Evolutionary conservation across 2,113 vertebrate genomes (phyloP), one percentile per base, ranked within the genome.

Genomic region (Hystrix brachyura): DNA sequence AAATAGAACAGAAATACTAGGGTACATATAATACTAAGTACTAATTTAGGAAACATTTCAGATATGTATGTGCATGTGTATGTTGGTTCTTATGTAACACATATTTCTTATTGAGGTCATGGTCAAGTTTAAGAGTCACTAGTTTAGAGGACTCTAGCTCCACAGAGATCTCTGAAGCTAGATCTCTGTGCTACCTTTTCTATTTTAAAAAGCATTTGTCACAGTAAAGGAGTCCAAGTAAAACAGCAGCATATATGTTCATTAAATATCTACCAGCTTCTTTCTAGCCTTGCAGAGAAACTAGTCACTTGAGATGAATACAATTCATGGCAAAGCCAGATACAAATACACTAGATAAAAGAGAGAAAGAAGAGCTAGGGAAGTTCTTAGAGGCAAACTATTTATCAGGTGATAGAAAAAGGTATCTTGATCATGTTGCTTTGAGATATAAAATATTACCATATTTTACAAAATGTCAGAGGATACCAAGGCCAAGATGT

Each of bases 391-490:
- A 91, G 72, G 94, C 12, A 96, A 92, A 62, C 9, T 38, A 23
- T 72, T 72, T 29, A 48, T 51, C 51, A 55, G 48, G 48, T 79
- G 29, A 46, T 32, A 87, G 67, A 95, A 92, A 74, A 78, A 96
- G 82, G 13, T 57, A 72, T 92, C 8, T 76, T 69, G 94, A 78
- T 76, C 48, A 12, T 10, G n/a, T 32, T 95, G 96, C 89, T 95
- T 92, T 97, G 96, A 96, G 97, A 97, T 95, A 98, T 97, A 97
- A 97, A 94, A 90, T 94, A 94, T 72, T 43, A 92, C 0, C 62
- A 62, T 48, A 38, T 74, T 84, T 80, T 92, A 48, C 32, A 94
- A 90, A 93, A 76, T 65, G 34, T 64, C 74, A 95, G 64, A 60
- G 43, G 46, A 85, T 21, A 69, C 7, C 57, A 85, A 62, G 15